Conservation (phyloP, 2,797 vertebrate genomes). For the Lepus oiostolus region DNA sequence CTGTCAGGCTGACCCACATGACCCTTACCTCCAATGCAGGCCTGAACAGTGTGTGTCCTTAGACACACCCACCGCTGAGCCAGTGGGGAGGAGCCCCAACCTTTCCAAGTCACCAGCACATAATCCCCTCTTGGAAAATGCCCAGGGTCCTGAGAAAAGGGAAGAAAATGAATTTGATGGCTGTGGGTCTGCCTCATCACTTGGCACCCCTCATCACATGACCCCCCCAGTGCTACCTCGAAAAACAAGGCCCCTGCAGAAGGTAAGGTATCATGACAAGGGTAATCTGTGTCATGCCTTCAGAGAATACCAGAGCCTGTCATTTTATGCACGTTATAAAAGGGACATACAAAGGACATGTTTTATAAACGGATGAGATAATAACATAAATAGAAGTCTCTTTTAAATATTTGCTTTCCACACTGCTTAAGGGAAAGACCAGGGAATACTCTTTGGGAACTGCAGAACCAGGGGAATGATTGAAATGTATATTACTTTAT, state of each 20-base stretch:
- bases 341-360: accelerated
- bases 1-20: conserved; percentile 92
- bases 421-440: neutral
- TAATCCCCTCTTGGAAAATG: conserved; percentile 86
- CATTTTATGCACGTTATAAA: accelerated
- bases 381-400: neutral
- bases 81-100: conserved; percentile 56
- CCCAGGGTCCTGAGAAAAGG: conserved; percentile 81
- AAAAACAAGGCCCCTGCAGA: conserved; percentile 93
- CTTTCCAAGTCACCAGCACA: conserved; percentile 89
- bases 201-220: conserved; percentile 87
- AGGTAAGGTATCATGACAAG: conserved; percentile 88
- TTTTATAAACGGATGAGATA: neutral
- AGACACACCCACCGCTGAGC: neutral
- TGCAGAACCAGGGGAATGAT: neutral
- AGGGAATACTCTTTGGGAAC: neutral
- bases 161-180: conserved; percentile 84
- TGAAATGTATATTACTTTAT: neutral
- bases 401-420: neutral
- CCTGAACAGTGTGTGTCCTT: conserved; percentile 76
- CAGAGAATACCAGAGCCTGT: neutral
- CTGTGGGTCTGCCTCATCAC: conserved; percentile 68
- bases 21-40: conserved; percentile 92
- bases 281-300: neutral
- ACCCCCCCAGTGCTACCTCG: conserved; percentile 92